Evolutionary conservation across 1,140 invertebrate species (phyloP), one percentile per base, ranked within the genome.

Genomic region (Drosophila truncata): DNA sequence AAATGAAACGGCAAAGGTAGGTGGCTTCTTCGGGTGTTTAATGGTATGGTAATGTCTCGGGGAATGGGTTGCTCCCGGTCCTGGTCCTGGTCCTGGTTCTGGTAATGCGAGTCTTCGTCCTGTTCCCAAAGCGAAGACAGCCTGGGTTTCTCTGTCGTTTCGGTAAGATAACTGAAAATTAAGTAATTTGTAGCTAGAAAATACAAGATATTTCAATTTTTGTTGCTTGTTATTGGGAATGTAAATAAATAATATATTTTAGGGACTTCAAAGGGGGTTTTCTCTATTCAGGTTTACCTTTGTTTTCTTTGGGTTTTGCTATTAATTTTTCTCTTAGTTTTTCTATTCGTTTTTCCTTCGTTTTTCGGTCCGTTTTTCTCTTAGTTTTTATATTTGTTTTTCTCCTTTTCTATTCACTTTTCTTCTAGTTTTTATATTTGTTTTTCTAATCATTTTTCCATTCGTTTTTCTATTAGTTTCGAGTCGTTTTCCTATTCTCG

Each of bases 1-100:
- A 73, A 77, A 82, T 76, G 60, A 86, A 75, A 81, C 66, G 71
- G 62, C 61, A 59, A 60, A 54, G n/a, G n/a, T n/a, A 55, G 58
- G 23, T 67, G 61, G 27, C 16, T 46, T 62, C 35, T 27, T 20
- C 20, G 16, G 31, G 65, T 25, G 52, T 33, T 1, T 55, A 37
- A 55, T 55, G 52, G 52, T 55, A 54, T 54, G 50, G 31, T 54
- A 54, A 54, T 54, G n/a, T 27, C 20, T 5, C 10, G 11, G n/a
- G 39, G 25, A 25, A 33, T 72, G 52, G 52, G 62, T 47, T 41
- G 35, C 9, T 50, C 47, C 25, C 2, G 20, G 13, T 20, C 5
- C 25, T 42, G 41, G 3, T 41, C 4, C 11, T 27, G 42, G 16
- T 31, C 20, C 11, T 33, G n/a, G 35, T 31, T 18, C n/a, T 33